Evolutionary conservation across 1,140 invertebrate species (phyloP), one percentile per base, ranked within the genome.

Genomic region (Stenopsyche tienmushanensis): DNA sequence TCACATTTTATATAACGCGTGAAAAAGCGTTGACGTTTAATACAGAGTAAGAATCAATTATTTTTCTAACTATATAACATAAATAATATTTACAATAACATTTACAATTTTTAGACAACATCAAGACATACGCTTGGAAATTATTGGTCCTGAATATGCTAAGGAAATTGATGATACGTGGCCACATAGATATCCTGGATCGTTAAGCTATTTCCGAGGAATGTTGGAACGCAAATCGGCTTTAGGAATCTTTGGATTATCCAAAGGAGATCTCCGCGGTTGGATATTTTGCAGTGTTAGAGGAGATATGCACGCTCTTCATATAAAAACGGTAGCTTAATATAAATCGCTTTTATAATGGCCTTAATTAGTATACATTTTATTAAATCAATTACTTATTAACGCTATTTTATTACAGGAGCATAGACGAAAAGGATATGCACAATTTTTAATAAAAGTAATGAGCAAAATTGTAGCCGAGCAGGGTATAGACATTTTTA

Each of bases 151-250:
- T n/a, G 42, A 44, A 13, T 58, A 58, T 45, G 59, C 59, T n/a
- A 25, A 26, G 20, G 59, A 62, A 21, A 52, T 62, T 1, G 34
- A 62, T 25, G 18, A 29, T 10, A 13, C 2, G 1, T 62, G 59
- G 59, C 59, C 59, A 3, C 59, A 62, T 39, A 10, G 59, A 24
- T 62, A 62, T 52, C 24, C 24, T 17, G 59, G 59, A 24, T 62
- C 59, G 15, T 15, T 39, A 1, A 42, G 29, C 3, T 62, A 62
- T 25, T 62, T 62, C 44, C 17, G 34, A 39, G 10, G 3, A 9
- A 50, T 62, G 45, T 20, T 62, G 3, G 17, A 57, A 18, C 15
- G 20, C 2, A 45, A 45, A 21, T 49, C 20, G 1, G 59, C 10
- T n/a, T 21, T 26, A 1, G 45, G 59, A 7, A 9, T 62, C 15